Evolutionary conservation across 2,888 invertebrate species (phyloP), one percentile per base, ranked within the genome.

Genomic region (Tribolium freemani): DNA sequence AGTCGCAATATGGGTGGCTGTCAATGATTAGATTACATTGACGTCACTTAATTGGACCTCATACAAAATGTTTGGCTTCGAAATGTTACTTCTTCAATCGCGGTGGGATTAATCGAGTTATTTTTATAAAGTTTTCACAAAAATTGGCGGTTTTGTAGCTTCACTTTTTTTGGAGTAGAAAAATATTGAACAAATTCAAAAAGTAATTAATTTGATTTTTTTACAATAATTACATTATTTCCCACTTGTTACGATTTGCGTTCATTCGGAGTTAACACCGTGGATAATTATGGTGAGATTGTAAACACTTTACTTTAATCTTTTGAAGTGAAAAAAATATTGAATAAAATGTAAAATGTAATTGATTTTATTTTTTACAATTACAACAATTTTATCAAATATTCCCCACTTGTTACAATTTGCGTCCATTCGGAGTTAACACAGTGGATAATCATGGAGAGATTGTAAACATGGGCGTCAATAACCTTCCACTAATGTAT

Each of bases 11-110:
- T 51, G 57, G 48, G 31, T 16, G 48, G 51, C 60, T 58, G 69
- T 69, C 60, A 38, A 60, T 61, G 69, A 69, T 60, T 60, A 69
- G 69, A 69, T 69, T 69, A 69, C 60, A 63, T 69, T 69, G 69
- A 61, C 60, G 61, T 69, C 53, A 69, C 53, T 3, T 68, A 50
- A 68, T 57, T 57, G 68, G 16, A 68, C 57, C 31, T 68, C 56
- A 45, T 53, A 13, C 20, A 53, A 11, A 45, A 45, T 45, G 45
- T 16, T 9, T 56, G 31, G 56, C 6, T 56, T 56, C 13, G n/a
- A 21, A 11, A 56, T 53, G 53, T 53, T 53, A 26, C 53, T 9
- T 31, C 31, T 56, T 56, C 11, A 31, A 21, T 3, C 26, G 26
- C 26, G 26, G 3, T 3, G 26, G 5, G 4, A 26, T 3, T 26